A percentile compares a stretch with the other conserved stretches of the same genome.
These are phyloP conservation scores for Megastigmus dorsalis DNA, from an alignment of 2,888 invertebrate genomes.

Conservation along the genomic window DNA sequence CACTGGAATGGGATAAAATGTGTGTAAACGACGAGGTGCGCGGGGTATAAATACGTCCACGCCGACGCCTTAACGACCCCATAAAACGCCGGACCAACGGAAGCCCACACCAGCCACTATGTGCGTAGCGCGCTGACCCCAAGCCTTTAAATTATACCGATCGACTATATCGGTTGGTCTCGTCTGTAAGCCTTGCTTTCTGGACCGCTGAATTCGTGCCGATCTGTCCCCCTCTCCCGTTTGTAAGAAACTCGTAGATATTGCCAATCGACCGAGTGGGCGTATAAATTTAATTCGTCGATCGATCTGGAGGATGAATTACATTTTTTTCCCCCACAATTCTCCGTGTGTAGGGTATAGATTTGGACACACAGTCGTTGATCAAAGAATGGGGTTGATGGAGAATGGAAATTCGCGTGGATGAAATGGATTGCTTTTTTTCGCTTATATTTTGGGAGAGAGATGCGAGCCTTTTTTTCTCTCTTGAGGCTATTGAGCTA, in stretches of 20 bases:
- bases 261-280: slow-evolving; percentile 27
- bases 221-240: background rate
- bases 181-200: background rate
- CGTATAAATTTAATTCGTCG: slow-evolving; percentile 32
- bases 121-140: slow-evolving; percentile 30
- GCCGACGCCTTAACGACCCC: slow-evolving; percentile 54
- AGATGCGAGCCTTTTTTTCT: too few relatives aligned
- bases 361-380: too few relatives aligned
- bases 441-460: too few relatives aligned
- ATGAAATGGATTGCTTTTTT: too few relatives aligned
- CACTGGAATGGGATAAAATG: slow-evolving; percentile 51
- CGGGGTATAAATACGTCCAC: slow-evolving; percentile 52
- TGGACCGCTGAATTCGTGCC: background rate
- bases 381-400: too few relatives aligned
- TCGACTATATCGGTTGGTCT: background rate
- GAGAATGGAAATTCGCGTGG: too few relatives aligned
- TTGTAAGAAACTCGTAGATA: slow-evolving; percentile 26
- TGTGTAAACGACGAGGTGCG: slow-evolving; percentile 16
- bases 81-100: slow-evolving; percentile 49
- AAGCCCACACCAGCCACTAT: slow-evolving; percentile 18
- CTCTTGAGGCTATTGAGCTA: too few relatives aligned
- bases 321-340: too few relatives aligned
- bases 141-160: slow-evolving; percentile 49
- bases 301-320: slow-evolving; percentile 8
- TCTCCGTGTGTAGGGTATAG: too few relatives aligned